Evolutionary conservation across 64 coral and sea anemone species (phyloP).

Genomic region (Pocillopora damicornis): DNA sequence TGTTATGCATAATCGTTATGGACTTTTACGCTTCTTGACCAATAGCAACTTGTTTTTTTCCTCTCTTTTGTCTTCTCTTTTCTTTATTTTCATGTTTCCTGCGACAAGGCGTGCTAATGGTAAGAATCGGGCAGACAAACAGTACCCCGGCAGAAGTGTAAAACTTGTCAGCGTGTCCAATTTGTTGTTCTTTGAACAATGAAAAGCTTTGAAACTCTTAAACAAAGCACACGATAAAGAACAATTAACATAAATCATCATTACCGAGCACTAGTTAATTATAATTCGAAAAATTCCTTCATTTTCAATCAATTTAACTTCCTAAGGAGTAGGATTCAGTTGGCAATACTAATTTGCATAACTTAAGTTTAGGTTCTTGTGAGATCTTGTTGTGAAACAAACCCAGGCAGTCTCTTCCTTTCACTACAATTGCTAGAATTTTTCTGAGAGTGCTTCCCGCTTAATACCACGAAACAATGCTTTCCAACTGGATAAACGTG

Average conservation of each 20-base stretch:
- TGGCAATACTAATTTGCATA: slow-evolving; percentile 11
- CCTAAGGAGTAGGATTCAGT: background rate
- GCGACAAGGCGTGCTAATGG: background rate
- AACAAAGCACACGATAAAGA: background rate
- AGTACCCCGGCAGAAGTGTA: background rate
- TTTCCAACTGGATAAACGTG: background rate
- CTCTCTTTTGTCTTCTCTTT: background rate
- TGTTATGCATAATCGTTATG: background rate
- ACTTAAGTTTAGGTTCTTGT: background rate
- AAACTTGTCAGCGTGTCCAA: background rate
- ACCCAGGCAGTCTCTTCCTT: background rate
- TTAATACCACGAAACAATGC: background rate
- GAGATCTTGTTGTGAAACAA: background rate
- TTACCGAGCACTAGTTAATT: slow-evolving; percentile 1
- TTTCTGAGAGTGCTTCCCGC: background rate
- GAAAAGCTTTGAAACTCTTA: background rate
- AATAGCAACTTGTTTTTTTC: background rate
- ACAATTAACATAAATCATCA: slow-evolving; percentile 12
- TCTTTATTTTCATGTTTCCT: background rate
- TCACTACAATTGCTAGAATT: background rate
- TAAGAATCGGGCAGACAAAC: background rate
- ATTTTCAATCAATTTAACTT: slow-evolving; percentile 1
- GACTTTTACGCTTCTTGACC: background rate
- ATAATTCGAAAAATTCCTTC: background rate
- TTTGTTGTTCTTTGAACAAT: slow-evolving; percentile 7